Base-by-base conservation (phyloP, 2,797 vertebrate genomes). In the Leptatherina wallacei region DNA sequence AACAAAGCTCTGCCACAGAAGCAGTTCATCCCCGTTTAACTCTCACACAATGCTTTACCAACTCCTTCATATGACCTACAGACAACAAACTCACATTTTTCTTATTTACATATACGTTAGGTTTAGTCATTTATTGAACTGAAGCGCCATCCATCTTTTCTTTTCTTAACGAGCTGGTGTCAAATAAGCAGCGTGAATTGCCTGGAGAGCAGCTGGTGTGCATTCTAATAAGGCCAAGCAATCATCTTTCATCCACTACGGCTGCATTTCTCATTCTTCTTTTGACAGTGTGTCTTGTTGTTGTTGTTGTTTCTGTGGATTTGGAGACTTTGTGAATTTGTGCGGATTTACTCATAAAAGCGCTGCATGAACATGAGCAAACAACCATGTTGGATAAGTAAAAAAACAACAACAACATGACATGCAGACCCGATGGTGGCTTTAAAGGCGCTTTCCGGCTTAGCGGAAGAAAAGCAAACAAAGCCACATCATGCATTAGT, bases 161-260 rank as follows among this genome's bases (percentile, higher is more conserved):
- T 60, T 82, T 67, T 73, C 74, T 71, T 91, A 90, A 91, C 77
- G 87, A 83, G 81, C 67, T 68, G 73, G 65, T 88, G 86, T 90
- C 82, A 88, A 78, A 88, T 44, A 76, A 73, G 81, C 82, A 38
- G 78, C 62, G 6, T 64, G 68, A 73, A 87, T 81, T 67, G 79
- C 84, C 87, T 73, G 76, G 70, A 85, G 87, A 92, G 84, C 84
- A 89, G 87, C 87, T 88, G 90, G 73, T 77, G 71, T 78, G 84
- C 85, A 88, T 92, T 92, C 69, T 81, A 88, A 89, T 86, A 79
- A 68, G 61, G 58, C 86, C 65, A 33, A 57, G 82, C 86, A 81
- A 82, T 87, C 86, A 87, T 86, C 66, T 65, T 69, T 88, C 79
- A 84, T 66, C 73, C 18, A 61, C 67, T 60, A 36, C 33, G 77